Percentiles rank a stretch among this genome's conserved stretches.
phyloP scores from a whole-genome alignment of 2,113 vertebrate genomes.

The Oxyruncus cristatus region DNA sequence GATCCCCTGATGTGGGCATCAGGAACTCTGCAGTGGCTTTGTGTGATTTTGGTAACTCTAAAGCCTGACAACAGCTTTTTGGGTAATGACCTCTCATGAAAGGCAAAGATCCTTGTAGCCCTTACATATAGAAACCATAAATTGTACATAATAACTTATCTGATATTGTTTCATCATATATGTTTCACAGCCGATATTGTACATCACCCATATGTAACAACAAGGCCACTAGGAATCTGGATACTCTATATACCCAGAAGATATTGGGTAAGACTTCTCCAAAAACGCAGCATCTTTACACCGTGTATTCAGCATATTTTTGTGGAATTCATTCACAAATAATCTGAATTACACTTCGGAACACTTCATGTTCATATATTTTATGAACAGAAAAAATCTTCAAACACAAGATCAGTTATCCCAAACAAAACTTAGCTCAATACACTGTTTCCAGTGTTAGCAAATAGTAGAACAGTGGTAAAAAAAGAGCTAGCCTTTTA shows the following conservation, averaged over 20 bases:
- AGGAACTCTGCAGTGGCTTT: not conserved
- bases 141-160: not conserved
- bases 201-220: not conserved
- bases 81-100: not conserved
- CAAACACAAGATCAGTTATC: not conserved
- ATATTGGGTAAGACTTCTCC: not conserved
- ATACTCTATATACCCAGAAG: not conserved
- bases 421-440: not conserved
- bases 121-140: accelerated
- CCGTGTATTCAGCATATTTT: not conserved
- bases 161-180: not conserved
- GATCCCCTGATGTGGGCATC: accelerated
- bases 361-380: accelerated
- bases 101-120: not conserved
- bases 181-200: not conserved
- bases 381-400: not conserved
- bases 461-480: not conserved
- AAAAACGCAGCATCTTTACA: not conserved
- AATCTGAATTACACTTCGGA: not conserved
- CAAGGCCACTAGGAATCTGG: not conserved
- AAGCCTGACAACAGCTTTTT: not conserved
- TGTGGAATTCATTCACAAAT: not conserved
- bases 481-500: not conserved
- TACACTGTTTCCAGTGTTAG: not conserved
- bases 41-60: not conserved